Evolutionary conservation across 2,113 vertebrate species (phyloP), one percentile per base, ranked within the genome.

Genomic region (Murina feae): DNA sequence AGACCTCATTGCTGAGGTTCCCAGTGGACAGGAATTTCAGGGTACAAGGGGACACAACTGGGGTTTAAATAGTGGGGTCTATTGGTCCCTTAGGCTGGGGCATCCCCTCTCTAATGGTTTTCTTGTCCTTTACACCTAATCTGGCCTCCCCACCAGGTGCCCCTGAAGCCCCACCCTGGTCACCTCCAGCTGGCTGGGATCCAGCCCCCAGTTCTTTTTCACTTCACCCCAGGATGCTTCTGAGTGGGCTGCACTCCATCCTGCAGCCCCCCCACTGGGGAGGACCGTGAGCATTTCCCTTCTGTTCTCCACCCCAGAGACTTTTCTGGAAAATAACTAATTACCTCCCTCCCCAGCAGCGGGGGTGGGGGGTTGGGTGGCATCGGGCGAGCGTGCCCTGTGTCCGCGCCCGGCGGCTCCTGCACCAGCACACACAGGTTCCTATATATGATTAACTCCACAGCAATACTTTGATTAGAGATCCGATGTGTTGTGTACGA

Each of bases 381-480:
- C 18, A 1, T 4, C 5, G 47, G 85, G 80, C 4, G 12, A 69
- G 14, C 3, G 3, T 4, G 35, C 60, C 35, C n/a, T 2, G 78
- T 7, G 6, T 49, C 74, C 30, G 1, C 0, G 28, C 51, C 75
- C 9, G 2, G 68, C 25, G 3, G 32, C 81, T 16, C 2, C 0
- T 5, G 2, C 23, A 1, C 66, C 51, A n/a, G 39, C 75, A 16
- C 91, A 44, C 84, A 21, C 39, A n/a, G 42, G 51, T 75, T 78
- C 90, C 96, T 44, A 37, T 90, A 86, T 93, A 89, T 91, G 80
- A 94, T 96, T 96, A 95, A 96, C 96, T 93, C 90, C 80, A 66
- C 80, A 60, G 95, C 75, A 89, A 82, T 82, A 69, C 90, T 96
- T 95, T 97, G 97, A 96, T 97, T 96, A 96, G 96, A 95, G 84